Conservation (phyloP, 1,140 invertebrate genomes). For the Cataglyphis hispanica region DNA sequence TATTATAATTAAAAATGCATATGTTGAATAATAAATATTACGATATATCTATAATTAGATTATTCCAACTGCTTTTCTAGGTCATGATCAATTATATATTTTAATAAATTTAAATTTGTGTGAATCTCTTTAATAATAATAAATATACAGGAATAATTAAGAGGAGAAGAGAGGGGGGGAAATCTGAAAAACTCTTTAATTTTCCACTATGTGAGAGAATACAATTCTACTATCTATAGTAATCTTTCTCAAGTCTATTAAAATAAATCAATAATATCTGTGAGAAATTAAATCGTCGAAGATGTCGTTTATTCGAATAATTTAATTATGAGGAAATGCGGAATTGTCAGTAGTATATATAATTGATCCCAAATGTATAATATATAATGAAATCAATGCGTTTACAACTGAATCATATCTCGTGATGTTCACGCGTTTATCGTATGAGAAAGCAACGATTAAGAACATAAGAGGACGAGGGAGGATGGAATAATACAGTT, state of each 20-base stretch:
- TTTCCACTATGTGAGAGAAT: not conserved
- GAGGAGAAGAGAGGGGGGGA: not conserved
- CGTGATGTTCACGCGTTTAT: not conserved
- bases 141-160: not conserved
- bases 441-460: slow-evolving; percentile 15
- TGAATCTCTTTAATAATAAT: no score
- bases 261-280: not conserved
- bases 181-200: not conserved
- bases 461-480: slow-evolving; percentile 13
- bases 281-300: not conserved
- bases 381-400: slow-evolving; percentile 5
- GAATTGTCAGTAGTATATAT: not conserved
- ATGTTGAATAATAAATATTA: not conserved
- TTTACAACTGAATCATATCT: not conserved
- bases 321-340: not conserved
- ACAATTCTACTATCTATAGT: not conserved
- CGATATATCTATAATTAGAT: not conserved
- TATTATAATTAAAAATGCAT: slow-evolving; percentile 4
- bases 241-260: not conserved
- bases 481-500: slow-evolving; percentile 32
- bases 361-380: not conserved
- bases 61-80: not conserved
- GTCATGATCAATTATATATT: slow-evolving; percentile 6
- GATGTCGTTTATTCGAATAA: not conserved
- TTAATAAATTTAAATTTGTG: not conserved